Conservation (phyloP, 2,113 vertebrate species). For the Mustela nigripes region DNA sequence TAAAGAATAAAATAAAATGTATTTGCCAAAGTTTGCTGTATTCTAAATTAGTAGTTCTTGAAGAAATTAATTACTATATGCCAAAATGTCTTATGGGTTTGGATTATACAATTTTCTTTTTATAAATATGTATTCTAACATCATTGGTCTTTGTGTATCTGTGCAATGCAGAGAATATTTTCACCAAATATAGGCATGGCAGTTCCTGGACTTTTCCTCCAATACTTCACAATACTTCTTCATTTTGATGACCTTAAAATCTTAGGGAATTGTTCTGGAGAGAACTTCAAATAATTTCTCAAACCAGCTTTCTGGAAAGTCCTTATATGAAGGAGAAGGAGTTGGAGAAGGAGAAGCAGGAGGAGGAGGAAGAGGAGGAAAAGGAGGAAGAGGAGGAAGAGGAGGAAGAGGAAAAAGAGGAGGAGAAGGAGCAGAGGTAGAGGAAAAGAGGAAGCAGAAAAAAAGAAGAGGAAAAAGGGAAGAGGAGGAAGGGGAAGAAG, state of each 20-base stretch:
- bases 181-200: not conserved
- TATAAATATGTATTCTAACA: not conserved
- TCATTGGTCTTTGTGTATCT: not conserved
- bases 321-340: not conserved
- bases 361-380: not conserved
- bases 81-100: not conserved
- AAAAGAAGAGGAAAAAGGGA: not conserved
- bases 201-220: not conserved
- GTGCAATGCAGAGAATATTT: not conserved
- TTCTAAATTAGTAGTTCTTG: not conserved
- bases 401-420: accelerated
- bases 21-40: not conserved
- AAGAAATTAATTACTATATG: not conserved
- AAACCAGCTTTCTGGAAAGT: not conserved
- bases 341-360: accelerated
- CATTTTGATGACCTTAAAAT: not conserved
- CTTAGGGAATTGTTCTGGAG: not conserved
- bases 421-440: not conserved
- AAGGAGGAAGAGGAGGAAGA: not conserved
- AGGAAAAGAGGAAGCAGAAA: not conserved
- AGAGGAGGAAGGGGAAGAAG: not conserved
- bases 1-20: not conserved
- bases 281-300: not conserved
- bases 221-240: not conserved
- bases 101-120: not conserved